These are phyloP conservation scores for Brienomyrus longianalis DNA, from an alignment of 2,113 vertebrate genomes.

Conservation along the genomic window DNA sequence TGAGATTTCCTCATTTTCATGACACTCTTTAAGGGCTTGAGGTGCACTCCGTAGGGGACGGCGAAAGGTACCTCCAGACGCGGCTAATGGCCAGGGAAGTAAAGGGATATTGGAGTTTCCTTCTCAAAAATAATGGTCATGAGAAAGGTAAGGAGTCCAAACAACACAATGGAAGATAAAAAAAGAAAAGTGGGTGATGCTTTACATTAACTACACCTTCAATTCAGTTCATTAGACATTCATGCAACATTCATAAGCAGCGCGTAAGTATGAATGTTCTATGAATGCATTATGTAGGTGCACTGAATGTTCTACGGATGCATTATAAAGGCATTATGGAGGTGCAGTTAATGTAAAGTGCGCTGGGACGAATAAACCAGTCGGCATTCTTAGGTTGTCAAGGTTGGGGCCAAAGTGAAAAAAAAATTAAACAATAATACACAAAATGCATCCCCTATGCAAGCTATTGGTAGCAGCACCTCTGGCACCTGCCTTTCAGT, in stretches of 20 bases:
- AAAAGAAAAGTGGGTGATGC: not conserved
- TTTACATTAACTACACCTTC: not conserved
- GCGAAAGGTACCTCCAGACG: not conserved
- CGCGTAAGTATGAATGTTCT: not conserved
- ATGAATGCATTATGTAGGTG: not conserved
- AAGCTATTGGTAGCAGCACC: not conserved
- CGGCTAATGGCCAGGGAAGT: not conserved
- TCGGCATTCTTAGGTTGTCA: not conserved
- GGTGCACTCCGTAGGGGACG: not conserved
- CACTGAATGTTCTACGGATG: not conserved
- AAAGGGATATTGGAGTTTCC: not conserved
- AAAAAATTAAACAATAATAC: not conserved
- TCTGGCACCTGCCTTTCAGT: not conserved
- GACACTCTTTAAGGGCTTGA: not conserved
- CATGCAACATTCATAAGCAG: not conserved
- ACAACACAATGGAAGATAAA: not conserved
- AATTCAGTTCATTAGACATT: not conserved
- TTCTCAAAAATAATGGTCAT: not conserved
- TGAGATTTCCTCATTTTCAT: not conserved
- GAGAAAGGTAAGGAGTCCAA: not conserved
- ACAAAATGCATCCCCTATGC: not conserved
- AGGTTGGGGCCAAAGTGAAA: not conserved
- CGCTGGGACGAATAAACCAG: not conserved
- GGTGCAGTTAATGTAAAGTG: not conserved
- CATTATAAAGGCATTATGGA: not conserved